Conservation (phyloP, 2,113 vertebrate genomes). For the Rostratula benghalensis region DNA sequence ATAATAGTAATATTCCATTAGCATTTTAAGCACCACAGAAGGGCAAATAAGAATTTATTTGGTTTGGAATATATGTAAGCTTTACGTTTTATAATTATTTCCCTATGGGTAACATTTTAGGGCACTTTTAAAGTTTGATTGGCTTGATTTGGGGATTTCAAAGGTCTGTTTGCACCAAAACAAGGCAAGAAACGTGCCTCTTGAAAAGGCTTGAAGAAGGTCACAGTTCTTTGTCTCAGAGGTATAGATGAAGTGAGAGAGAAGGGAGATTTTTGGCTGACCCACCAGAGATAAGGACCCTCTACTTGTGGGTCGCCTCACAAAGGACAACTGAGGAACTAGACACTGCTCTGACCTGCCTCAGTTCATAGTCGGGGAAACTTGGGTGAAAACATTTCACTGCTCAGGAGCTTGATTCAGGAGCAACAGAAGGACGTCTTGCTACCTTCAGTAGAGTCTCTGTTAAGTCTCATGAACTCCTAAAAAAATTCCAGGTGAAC, state of each 20-base stretch:
- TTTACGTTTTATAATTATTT: not conserved
- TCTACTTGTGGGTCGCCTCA: too few relatives aligned
- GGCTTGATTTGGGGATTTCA: not conserved
- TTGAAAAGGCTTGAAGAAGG: not conserved
- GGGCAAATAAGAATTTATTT: not conserved
- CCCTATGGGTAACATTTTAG: too few relatives aligned
- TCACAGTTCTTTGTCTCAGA: not conserved
- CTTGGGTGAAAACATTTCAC: not conserved
- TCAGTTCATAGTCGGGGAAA: not conserved
- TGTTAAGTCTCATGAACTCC: not conserved
- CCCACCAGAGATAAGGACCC: not conserved
- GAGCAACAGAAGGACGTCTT: not conserved
- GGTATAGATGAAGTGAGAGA: not conserved
- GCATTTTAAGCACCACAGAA: not conserved
- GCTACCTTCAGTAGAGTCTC: not conserved
- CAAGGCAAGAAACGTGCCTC: not conserved
- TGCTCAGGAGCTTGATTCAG: not conserved
- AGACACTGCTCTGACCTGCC: not conserved
- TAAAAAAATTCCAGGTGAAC: not conserved
- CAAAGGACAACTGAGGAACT: not conserved
- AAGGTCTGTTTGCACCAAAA: not conserved
- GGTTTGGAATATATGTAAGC: not conserved
- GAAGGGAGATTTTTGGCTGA: not conserved
- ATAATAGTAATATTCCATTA: not conserved
- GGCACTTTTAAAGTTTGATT: not conserved